Evolutionary conservation across 2,888 invertebrate genomes (phyloP), one percentile per base, ranked within the genome.

Genomic region (Desoria tigrina): DNA sequence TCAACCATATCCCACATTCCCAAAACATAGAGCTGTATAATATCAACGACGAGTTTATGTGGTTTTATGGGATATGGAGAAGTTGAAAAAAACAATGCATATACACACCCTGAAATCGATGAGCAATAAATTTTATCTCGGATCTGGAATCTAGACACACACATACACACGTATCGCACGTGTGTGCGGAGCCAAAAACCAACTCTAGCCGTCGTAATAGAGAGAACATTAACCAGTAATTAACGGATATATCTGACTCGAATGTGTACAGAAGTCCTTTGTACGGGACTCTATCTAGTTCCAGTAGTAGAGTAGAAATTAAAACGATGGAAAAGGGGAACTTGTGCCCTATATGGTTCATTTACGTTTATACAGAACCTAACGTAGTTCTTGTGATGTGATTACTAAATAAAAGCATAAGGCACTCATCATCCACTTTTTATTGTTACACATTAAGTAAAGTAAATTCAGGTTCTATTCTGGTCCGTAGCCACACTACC

Each of bases 201-300:
- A 32, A 26, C 55, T 28, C 55, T 21, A 24, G 3, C 51, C 16
- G 21, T 28, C 49, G 56, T 64, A 64, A 64, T 64, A 59, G 64
- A 51, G 61, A 59, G 59, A 64, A 69, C 69, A 69, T 69, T 69
- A 69, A 69, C 63, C 61, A 66, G 69, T 69, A 69, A 69, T 69
- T 69, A 69, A 69, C 63, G 69, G 66, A 61, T 68, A 64, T 63
- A 63, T 63, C 61, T 61, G 61, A 61, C 42, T 42, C 45, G 24
- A 28, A 42, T 49, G 18, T 59, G 14, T 37, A 27, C 27, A 39
- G 11, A 14, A 14, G 16, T 11, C 16, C 16, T 39, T 39, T 39
- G 27, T 32, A 7, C 32, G 4, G 32, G 32, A 7, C 32, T 32
- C 11, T 32, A 32, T 32, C 32, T 32, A 7, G n/a, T n/a, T n/a